Evolutionary conservation across 2,888 invertebrate species (phyloP).

Genomic region (Polydrusus pterygomalis): DNA sequence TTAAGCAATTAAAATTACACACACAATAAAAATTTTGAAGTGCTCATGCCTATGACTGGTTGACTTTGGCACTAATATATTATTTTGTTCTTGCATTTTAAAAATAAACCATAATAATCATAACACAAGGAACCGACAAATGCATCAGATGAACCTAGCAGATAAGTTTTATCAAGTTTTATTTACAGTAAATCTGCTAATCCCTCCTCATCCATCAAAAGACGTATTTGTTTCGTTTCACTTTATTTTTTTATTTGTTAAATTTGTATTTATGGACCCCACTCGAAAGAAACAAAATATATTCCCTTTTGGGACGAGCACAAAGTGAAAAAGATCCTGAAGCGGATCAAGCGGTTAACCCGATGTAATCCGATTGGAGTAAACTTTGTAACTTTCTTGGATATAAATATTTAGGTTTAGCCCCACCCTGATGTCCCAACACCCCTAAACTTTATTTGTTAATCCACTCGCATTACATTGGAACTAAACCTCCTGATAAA

Average conservation of each 20-base stretch:
- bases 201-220: neutral
- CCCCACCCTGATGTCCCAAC: neutral
- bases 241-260: neutral
- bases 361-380: slow-evolving; percentile 2
- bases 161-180: neutral
- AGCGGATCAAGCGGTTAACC: slow-evolving; percentile 6
- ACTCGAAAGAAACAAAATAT: neutral
- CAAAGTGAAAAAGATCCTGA: slow-evolving; percentile 15
- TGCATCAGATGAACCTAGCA: no score
- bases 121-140: no score
- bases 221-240: neutral
- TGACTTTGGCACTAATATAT: no score
- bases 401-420: slow-evolving; percentile 6
- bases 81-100: no score
- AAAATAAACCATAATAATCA: no score
- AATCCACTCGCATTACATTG: no score
- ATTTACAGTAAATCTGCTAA: neutral
- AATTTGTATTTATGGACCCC: slow-evolving; percentile 6
- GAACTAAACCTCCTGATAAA: no score
- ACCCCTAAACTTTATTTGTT: no score
- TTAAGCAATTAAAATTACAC: no score
- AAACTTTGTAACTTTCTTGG: slow-evolving; percentile 4
- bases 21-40: no score
- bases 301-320: slow-evolving; percentile 5
- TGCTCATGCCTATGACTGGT: no score